Evolutionary conservation across 2,888 invertebrate genomes (phyloP).

Genomic region (Folsomia manolachei): DNA sequence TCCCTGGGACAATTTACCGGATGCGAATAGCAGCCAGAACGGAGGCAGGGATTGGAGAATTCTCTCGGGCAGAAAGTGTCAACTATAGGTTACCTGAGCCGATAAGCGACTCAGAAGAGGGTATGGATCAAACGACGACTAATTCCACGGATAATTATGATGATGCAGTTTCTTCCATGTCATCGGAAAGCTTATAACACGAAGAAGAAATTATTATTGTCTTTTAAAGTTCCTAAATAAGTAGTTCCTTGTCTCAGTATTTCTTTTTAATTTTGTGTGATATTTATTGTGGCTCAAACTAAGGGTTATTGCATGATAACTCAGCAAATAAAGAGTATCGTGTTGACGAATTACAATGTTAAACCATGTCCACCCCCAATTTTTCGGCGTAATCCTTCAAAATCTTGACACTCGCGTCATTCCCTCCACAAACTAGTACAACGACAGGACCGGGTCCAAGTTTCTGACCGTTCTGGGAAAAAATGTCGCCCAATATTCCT

Average conservation of each 20-base stretch:
- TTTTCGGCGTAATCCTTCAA: conserved; percentile 56
- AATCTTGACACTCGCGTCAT: conserved; percentile 61
- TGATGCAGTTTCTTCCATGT: too few species aligned
- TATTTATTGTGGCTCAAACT: too few species aligned
- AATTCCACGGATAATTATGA: too few species aligned
- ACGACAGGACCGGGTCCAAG: conserved; percentile 52
- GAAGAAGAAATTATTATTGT: too few species aligned
- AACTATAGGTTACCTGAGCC: not conserved
- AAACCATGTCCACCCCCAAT: not conserved
- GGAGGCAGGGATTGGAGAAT: not conserved
- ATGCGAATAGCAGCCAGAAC: not conserved
- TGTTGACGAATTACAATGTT: not conserved
- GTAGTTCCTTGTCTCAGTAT: too few species aligned
- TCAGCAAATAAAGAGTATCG: not conserved
- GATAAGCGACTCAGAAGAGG: too few species aligned
- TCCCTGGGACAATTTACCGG: not conserved
- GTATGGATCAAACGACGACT: too few species aligned
- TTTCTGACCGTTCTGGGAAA: conserved; percentile 43
- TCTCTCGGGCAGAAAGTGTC: not conserved
- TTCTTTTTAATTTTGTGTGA: too few species aligned
- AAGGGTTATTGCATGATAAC: too few species aligned
- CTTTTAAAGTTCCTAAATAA: too few species aligned
- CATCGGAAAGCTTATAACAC: too few species aligned
- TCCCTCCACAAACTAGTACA: conserved; percentile 59
- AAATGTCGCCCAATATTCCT: conserved; percentile 52